Percentiles rank a stretch among this genome's conserved stretches.
phyloP scores from a whole-genome alignment of 2,888 invertebrate species.

The Epinotia demarniana region DNA sequence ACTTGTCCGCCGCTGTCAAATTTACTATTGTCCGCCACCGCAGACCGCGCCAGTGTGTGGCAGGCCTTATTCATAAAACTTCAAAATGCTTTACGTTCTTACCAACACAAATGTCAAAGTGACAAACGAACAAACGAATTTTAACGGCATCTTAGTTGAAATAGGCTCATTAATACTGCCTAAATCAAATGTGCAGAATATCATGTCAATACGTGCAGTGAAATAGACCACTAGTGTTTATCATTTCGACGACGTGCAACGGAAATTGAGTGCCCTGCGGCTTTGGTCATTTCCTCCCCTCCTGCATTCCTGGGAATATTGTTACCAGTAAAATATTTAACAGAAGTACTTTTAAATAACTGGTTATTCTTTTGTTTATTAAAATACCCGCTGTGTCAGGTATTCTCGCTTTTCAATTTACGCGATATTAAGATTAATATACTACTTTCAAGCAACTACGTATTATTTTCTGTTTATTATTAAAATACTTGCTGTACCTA shows the following conservation, averaged over 20 bases:
- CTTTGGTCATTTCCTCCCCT: background rate
- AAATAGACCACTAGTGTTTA: background rate
- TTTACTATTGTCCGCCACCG: too few species aligned
- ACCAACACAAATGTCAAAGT: too few species aligned
- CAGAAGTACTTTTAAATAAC: background rate
- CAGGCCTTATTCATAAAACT: too few species aligned
- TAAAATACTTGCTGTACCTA: background rate
- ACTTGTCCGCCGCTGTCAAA: too few species aligned
- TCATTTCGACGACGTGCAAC: constrained; percentile 9
- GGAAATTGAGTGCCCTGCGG: constrained; percentile 16
- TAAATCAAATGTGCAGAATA: too few species aligned
- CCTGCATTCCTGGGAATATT: background rate
- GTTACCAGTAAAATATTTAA: background rate
- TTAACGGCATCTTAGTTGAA: too few species aligned
- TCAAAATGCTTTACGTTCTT: too few species aligned
- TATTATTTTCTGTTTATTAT: background rate
- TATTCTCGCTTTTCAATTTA: background rate
- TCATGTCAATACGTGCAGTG: background rate
- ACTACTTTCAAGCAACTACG: background rate
- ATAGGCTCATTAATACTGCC: too few species aligned
- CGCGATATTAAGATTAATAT: background rate
- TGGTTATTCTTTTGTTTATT: background rate
- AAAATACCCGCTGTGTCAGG: background rate
- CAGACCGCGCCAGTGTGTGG: too few species aligned
- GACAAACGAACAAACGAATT: too few species aligned